Base-by-base conservation (phyloP, 2,113 vertebrate genomes). In the Rostratula benghalensis region DNA sequence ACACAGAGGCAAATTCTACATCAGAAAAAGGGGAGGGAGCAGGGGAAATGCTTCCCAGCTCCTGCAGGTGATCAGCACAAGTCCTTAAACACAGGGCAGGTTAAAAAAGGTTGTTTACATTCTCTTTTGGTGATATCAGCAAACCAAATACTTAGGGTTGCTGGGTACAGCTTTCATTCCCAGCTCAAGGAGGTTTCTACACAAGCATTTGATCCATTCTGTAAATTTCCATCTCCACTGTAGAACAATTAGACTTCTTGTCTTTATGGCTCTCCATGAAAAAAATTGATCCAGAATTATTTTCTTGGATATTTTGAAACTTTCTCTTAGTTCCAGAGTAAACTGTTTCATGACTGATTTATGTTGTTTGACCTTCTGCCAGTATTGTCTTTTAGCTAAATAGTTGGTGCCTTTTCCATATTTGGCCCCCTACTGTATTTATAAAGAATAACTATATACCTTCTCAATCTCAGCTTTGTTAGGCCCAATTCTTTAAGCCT, bases 311-410 rank as follows among this genome's bases (percentile, higher is more conserved):
- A 53, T 76, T 90, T 80, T 86, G 46, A 81, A 94, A 78, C 46
- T 81, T 86, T 65, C 59, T 90, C 10, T 73, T 70, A 35, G 25
- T 46, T 89, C 68, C 64, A 86, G 59, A 54, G 10, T 20, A 46
- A 91, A 89, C 39, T 87, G 25, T 84, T 93, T 60, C 23, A 33
- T 75, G 59, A 81, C 15, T 4, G 11, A 33, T 81, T 90, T 90
- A 74, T 70, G 79, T 90, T 12, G 28, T 92, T 86, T 92, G 46
- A 90, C 33, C 31, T 69, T 76, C 59, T 83, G 54, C 35, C 46
- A 88, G 31, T 90, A 50, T 92, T 92, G 33, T 73, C 25, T 94
- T 92, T 87, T 70, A 81, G 21, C 31, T 85, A 88, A 76, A 69
- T 65, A 86, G 59, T 70, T 61, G 23, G 35, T 86, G 41, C 41